phyloP scores from a whole-genome alignment of 2,797 vertebrate species.

The Sphaeramia orbicularis region DNA sequence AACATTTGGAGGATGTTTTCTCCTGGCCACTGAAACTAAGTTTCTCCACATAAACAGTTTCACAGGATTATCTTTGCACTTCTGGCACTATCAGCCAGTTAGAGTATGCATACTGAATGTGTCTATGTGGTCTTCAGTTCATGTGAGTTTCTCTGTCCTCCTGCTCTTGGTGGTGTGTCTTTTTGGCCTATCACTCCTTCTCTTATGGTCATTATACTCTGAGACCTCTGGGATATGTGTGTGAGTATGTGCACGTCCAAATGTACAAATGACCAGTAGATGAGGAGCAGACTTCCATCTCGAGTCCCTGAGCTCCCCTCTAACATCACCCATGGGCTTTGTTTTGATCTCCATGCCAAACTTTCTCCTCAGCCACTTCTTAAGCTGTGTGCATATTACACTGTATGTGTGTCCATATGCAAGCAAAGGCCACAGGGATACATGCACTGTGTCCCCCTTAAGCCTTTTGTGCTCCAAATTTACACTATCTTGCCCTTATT shows the following conservation, averaged over 20 bases:
- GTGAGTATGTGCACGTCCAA: constrained; percentile 26
- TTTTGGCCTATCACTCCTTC: constrained; percentile 43
- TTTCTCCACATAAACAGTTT: constrained; percentile 61
- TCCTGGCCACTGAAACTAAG: constrained; percentile 53
- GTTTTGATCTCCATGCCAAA: constrained; percentile 78
- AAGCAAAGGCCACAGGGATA: constrained; percentile 50
- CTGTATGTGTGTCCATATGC: constrained; percentile 42
- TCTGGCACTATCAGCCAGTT: constrained; percentile 53
- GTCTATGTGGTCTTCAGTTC: constrained; percentile 20
- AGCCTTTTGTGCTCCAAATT: constrained; percentile 79
- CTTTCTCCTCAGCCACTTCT: constrained; percentile 66
- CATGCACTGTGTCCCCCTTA: constrained; percentile 66
- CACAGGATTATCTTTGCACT: constrained; percentile 66
- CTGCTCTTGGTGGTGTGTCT: constrained; percentile 28
- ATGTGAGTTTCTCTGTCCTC: constrained; percentile 36
- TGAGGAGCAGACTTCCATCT: constrained; percentile 59
- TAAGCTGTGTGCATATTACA: constrained; percentile 61
- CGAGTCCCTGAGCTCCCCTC: constrained; percentile 68
- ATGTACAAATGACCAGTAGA: constrained; percentile 47
- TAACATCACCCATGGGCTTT: constrained; percentile 76
- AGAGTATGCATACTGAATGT: constrained; percentile 17
- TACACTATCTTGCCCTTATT: constrained; percentile 75
- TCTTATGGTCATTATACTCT: constrained; percentile 56
- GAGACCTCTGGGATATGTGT: constrained; percentile 36
- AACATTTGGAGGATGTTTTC: constrained; percentile 45